Percentiles rank a stretch among this genome's conserved stretches.
Evolutionary conservation across 2,888 invertebrate genomes (phyloP).

Genomic region (Anthoptus insignis): DNA sequence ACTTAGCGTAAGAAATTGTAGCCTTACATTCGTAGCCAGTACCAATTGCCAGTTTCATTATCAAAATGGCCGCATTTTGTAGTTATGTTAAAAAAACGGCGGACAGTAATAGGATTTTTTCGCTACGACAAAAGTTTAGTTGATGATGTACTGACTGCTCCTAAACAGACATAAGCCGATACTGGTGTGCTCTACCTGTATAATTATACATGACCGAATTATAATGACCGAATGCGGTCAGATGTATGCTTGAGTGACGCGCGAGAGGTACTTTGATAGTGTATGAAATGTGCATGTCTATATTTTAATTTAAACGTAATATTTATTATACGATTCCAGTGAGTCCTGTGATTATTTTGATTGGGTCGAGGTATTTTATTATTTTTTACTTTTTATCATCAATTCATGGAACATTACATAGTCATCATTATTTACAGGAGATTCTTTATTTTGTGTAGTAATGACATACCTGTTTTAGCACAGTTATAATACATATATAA

Average conservation of each 20-base stretch:
- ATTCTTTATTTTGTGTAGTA: too few relatives aligned
- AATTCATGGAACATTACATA: constrained; percentile 54
- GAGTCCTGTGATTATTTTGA: constrained; percentile 62
- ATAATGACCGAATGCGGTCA: too few relatives aligned
- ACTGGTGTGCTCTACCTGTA: not conserved
- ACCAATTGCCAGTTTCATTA: too few relatives aligned
- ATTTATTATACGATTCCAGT: constrained; percentile 32
- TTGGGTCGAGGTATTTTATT: constrained; percentile 76
- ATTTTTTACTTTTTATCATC: constrained; percentile 54
- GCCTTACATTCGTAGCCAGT: too few relatives aligned
- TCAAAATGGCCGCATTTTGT: too few relatives aligned
- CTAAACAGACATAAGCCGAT: constrained; percentile 28
- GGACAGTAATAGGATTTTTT: too few relatives aligned
- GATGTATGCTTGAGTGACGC: not conserved
- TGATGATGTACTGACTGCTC: constrained; percentile 27
- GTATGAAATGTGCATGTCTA: constrained; percentile 32
- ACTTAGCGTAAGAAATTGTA: too few relatives aligned
- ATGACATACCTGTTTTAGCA: too few relatives aligned
- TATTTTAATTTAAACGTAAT: constrained; percentile 14
- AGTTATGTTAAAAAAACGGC: constrained; percentile 10
- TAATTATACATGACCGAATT: too few relatives aligned
- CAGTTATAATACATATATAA: too few relatives aligned
- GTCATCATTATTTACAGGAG: constrained; percentile 12
- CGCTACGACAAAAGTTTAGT: constrained; percentile 31
- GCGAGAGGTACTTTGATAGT: constrained; percentile 3